These are phyloP conservation scores for Chionomys nivalis DNA, from an alignment of 2,113 vertebrate species.

Conservation along the genomic window DNA sequence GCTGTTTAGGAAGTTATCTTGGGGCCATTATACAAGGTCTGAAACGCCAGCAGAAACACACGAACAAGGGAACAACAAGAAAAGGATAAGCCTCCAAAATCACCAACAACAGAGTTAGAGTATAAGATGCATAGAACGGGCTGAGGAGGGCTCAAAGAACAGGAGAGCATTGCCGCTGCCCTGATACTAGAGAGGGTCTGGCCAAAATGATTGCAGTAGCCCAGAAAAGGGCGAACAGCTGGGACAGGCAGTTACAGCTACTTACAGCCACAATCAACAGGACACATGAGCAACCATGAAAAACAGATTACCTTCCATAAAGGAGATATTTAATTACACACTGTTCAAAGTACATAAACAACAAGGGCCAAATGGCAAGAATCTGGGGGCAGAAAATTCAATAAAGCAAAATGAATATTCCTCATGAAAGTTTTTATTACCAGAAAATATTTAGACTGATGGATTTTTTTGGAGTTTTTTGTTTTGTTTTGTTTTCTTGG, in stretches of 20 bases:
- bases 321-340: constrained; percentile 43
- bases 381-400: constrained; percentile 29
- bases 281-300: too few species aligned
- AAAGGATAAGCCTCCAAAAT: neutral
- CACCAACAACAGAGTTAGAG: neutral
- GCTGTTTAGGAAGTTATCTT: constrained; percentile 1
- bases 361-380: constrained; percentile 4
- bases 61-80: neutral
- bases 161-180: neutral
- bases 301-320: neutral
- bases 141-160: neutral
- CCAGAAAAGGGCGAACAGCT: neutral
- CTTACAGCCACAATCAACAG: too few species aligned
- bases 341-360: neutral
- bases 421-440: constrained; percentile 45
- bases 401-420: constrained; percentile 26
- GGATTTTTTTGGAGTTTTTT: too few species aligned
- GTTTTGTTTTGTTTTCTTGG: too few species aligned
- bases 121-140: neutral
- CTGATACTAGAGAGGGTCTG: neutral
- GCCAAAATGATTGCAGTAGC: neutral
- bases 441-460: constrained; percentile 4
- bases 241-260: neutral
- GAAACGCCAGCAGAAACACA: neutral
- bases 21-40: neutral